Percentiles rank a stretch among this genome's conserved stretches.
These are phyloP conservation scores for Dendrolimus pini DNA, from an alignment of 2,888 invertebrate species.

Conservation along the genomic window DNA sequence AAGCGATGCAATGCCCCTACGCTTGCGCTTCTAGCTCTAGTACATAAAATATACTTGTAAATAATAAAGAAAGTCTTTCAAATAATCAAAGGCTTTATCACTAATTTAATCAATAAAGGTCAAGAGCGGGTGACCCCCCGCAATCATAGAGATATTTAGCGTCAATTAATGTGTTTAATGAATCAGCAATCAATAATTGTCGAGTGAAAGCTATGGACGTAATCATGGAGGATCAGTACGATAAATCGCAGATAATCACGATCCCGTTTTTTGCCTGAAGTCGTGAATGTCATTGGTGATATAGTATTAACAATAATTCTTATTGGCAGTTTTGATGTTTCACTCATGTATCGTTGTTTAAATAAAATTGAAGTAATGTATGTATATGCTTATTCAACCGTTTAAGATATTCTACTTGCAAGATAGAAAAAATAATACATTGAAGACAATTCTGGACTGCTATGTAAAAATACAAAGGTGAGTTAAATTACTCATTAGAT, in stretches of 20 bases:
- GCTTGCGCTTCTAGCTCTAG: too few species aligned
- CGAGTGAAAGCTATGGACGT: slow-evolving; percentile 59
- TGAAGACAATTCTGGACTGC: too few species aligned
- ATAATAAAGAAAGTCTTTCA: slow-evolving; percentile 5
- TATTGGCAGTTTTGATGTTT: not conserved
- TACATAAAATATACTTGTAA: too few species aligned
- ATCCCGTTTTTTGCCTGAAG: slow-evolving; percentile 22
- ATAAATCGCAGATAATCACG: slow-evolving; percentile 29
- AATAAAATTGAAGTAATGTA: too few species aligned
- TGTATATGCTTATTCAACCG: too few species aligned
- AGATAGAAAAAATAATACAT: too few species aligned
- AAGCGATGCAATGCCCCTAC: too few species aligned
- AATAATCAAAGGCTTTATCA: slow-evolving; percentile 34
- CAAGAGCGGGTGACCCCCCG: slow-evolving; percentile 48
- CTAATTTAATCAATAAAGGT: slow-evolving; percentile 52
- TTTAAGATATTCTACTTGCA: too few species aligned
- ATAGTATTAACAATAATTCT: slow-evolving; percentile 6
- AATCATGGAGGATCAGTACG: slow-evolving; percentile 40
- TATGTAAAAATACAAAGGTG: too few species aligned
- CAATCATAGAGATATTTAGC: slow-evolving; percentile 48
- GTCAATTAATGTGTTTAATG: slow-evolving; percentile 64
- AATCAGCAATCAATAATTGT: slow-evolving; percentile 44
- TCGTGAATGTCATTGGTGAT: slow-evolving; percentile 18
- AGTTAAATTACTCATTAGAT: too few species aligned
- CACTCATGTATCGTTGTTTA: not conserved